Evolutionary conservation across 1,140 invertebrate genomes (phyloP).

Genomic region (Pentalonia nigronervosa): DNA sequence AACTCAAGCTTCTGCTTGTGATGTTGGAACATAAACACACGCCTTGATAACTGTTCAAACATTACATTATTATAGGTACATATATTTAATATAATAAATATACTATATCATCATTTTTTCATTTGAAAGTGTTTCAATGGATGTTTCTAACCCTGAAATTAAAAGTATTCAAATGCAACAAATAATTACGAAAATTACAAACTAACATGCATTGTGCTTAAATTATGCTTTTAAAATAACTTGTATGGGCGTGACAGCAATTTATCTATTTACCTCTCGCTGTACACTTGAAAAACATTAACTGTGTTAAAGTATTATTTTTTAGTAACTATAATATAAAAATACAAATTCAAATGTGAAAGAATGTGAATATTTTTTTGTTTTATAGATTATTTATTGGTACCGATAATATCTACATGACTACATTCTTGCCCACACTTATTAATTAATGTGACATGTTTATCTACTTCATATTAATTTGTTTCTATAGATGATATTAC

Average conservation of each 20-base stretch:
- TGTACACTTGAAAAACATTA: conserved; percentile 13
- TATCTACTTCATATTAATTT: background rate
- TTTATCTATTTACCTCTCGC: conserved; percentile 25
- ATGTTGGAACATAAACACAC: background rate
- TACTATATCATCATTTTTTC: background rate
- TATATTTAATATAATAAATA: background rate
- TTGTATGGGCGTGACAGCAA: conserved; percentile 24
- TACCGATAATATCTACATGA: background rate
- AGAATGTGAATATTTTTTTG: conserved; percentile 11
- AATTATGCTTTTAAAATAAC: conserved; percentile 32
- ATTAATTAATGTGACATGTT: background rate
- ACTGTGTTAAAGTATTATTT: background rate
- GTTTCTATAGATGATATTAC: background rate
- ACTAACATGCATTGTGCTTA: background rate
- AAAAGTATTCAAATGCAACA: conserved; percentile 11
- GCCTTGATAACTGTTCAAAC: background rate
- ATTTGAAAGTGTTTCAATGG: conserved; percentile 19
- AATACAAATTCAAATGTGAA: background rate
- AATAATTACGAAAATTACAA: conserved; percentile 35
- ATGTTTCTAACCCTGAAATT: background rate
- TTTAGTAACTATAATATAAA: background rate
- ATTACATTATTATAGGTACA: background rate
- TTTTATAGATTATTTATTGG: background rate
- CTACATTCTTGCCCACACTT: background rate
- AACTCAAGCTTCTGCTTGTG: background rate